Conservation (phyloP, 2,113 vertebrate genomes). For the Engraulis encrasicolus region DNA sequence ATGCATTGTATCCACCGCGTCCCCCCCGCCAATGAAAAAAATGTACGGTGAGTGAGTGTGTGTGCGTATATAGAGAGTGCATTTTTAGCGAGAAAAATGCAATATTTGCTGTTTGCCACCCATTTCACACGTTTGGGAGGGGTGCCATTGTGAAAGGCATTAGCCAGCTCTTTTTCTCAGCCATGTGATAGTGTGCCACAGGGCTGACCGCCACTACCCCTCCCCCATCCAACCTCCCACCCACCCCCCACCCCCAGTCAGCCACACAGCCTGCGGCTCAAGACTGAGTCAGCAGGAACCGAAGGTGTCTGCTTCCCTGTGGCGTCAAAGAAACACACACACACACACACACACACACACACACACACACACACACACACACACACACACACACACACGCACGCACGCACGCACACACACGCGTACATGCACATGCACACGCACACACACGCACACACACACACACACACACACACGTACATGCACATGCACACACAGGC, state of each 20-base stretch:
- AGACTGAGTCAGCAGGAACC: constrained; percentile 79
- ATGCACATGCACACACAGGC: background rate
- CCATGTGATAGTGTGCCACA: constrained; percentile 71
- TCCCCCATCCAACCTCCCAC: constrained; percentile 63
- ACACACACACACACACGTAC: background rate
- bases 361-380: background rate
- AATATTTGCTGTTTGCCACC: constrained; percentile 12
- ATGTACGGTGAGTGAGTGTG: background rate
- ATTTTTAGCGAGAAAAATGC: too few relatives aligned
- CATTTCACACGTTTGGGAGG: constrained; percentile 26
- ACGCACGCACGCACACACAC: background rate
- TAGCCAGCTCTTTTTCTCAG: constrained; percentile 73
- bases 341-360: background rate
- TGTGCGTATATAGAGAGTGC: background rate
- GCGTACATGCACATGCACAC: constrained; percentile 4
- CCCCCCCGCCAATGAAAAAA: background rate
- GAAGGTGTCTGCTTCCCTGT: constrained; percentile 78
- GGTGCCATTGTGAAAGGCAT: constrained; percentile 75
- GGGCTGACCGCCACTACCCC: constrained; percentile 64
- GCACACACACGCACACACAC: constrained; percentile 3
- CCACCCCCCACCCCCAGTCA: constrained; percentile 55
- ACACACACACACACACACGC: background rate
- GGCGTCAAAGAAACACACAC: constrained; percentile 62
- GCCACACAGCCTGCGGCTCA: constrained; percentile 72
- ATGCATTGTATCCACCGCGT: background rate